Base-by-base conservation (phyloP, 2,888 invertebrate genomes). In the Tenthredo notha region DNA sequence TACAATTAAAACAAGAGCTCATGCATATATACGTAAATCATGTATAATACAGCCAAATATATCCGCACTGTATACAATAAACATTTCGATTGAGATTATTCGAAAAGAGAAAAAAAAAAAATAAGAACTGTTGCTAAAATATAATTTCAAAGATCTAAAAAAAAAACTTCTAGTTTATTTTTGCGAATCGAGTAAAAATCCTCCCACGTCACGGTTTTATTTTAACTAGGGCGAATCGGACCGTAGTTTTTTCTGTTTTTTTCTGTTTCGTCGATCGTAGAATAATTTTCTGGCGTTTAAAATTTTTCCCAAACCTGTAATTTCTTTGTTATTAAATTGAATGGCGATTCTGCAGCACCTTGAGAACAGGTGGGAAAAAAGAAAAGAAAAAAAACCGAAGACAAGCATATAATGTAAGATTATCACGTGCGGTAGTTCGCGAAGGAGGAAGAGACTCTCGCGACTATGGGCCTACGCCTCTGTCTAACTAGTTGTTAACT, bases 401-500 rank as follows among this genome's bases (percentile, higher is more conserved):
- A 33, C 4, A 33, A 29, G 29, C 29, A 1, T 37, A 37, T 37
- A 10, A 37, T 37, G 0, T 7, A 33, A 29, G 29, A 12, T 12
- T 37, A 33, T 18, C 29, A 33, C 61, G 67, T 67, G 33, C 12
- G 4, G 33, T 1, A 18, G 29, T 33, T 67, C 7, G 33, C 67
- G 33, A 29, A 29, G 12, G 33, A 67, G 67, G 67, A 67, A 67
- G 29, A 29, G 37, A 37, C 33, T 29, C 33, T 67, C 6, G 18
- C 33, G 15, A 33, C 33, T 18, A 33, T 67, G 12, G 80, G 61
- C 40, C 80, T 80, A 61, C 61, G 80, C 80, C 80, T 74, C 40
- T 47, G 77, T 12, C 61, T 65, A 77, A 40, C 84, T 84, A 78
- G 84, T 50, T 29, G 78, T 65, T 61, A 65, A 84, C 92, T 93